A percentile compares a stretch with the other conserved stretches of the same genome.
Evolutionary conservation across 1,140 invertebrate species (phyloP).

Genomic region (Patella vulgata): DNA sequence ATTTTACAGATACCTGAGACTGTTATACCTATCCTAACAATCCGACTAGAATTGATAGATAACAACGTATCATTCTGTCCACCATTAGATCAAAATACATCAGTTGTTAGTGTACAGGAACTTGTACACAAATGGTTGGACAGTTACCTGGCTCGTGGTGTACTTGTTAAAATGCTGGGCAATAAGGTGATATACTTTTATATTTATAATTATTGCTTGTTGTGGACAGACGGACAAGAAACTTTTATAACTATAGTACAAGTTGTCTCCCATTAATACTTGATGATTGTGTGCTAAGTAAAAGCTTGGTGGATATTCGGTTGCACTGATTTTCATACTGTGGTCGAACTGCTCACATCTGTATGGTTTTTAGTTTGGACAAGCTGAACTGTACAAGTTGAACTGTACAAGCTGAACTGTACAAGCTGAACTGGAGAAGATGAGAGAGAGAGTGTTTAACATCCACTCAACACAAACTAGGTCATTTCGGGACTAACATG

Average conservation of each 20-base stretch:
- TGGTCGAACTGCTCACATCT: too few relatives aligned
- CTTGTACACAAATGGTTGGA: slow-evolving; percentile 60
- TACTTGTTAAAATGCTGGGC: slow-evolving; percentile 60
- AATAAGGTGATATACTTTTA: slow-evolving; percentile 48
- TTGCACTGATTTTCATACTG: too few relatives aligned
- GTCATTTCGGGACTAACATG: too few relatives aligned
- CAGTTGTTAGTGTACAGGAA: slow-evolving; percentile 61
- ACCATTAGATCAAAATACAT: slow-evolving; percentile 60
- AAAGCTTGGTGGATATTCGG: too few relatives aligned
- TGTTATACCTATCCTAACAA: slow-evolving; percentile 57
- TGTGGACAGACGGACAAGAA: background rate
- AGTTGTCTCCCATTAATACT: too few relatives aligned
- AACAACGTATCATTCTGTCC: slow-evolving; percentile 59
- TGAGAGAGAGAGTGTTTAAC: too few relatives aligned
- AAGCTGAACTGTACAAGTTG: too few relatives aligned
- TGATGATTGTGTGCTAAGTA: too few relatives aligned
- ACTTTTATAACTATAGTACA: background rate
- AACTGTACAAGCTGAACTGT: too few relatives aligned
- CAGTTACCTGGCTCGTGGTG: slow-evolving; percentile 57
- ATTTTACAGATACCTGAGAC: slow-evolving; percentile 38
- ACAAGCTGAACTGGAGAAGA: too few relatives aligned
- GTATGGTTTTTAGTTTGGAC: too few relatives aligned
- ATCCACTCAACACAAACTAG: too few relatives aligned
- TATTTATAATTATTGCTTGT: background rate
- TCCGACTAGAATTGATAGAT: slow-evolving; percentile 62